A percentile compares a stretch with the other conserved stretches of the same genome.
phyloP scores from a whole-genome alignment of 2,113 vertebrate genomes.

The Circaetus gallicus region DNA sequence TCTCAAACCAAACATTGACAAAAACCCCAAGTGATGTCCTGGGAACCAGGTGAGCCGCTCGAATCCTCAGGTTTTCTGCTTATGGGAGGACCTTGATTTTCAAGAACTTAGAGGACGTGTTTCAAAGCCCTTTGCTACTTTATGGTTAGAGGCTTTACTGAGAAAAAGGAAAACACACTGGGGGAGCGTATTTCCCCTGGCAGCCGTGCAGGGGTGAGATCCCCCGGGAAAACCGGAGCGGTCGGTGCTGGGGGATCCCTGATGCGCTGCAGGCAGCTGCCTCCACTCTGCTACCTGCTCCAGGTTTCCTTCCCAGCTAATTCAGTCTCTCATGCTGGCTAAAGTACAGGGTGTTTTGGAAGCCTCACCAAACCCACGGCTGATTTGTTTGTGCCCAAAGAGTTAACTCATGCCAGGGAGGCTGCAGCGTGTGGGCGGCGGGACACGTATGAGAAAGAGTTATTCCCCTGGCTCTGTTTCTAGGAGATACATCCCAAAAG shows the following conservation, averaged over 20 bases:
- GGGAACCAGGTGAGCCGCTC: accelerated
- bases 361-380: neutral
- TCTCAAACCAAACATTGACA: neutral
- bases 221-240: neutral
- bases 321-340: neutral
- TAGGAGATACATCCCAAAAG: neutral
- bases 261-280: neutral
- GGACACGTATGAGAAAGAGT: neutral
- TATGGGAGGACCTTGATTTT: neutral
- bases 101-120: neutral
- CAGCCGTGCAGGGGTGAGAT: neutral
- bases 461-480: neutral
- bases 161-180: neutral
- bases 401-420: neutral
- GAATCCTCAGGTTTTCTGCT: neutral
- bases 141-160: neutral
- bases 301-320: neutral
- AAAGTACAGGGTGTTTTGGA: neutral
- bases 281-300: neutral
- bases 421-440: neutral
- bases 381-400: neutral
- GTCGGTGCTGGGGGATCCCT: neutral
- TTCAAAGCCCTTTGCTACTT: neutral
- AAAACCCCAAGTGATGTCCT: neutral
- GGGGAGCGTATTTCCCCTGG: accelerated